Evolutionary conservation across 2,888 invertebrate species (phyloP).

Genomic region (Marasmarcha lunaedactyla): DNA sequence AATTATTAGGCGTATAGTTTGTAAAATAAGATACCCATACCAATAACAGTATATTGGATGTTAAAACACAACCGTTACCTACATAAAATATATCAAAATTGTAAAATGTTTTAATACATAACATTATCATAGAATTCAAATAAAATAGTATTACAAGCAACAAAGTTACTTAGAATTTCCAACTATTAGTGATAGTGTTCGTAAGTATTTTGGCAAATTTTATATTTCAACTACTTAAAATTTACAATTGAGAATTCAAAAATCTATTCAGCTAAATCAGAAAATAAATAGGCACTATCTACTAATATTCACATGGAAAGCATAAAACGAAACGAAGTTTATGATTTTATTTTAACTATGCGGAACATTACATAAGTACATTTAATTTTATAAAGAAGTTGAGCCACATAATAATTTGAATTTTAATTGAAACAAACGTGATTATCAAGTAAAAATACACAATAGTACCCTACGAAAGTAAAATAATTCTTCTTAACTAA

Average conservation of each 20-base stretch:
- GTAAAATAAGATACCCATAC: constrained; percentile 28
- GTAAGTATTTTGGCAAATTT: constrained; percentile 21
- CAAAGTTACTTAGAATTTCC: constrained; percentile 25
- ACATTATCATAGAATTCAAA: constrained; percentile 21
- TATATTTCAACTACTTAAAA: constrained; percentile 31
- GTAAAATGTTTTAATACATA: constrained; percentile 3
- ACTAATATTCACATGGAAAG: constrained; percentile 8
- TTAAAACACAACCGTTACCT: constrained; percentile 43
- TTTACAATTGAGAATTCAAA: not conserved
- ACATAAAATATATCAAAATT: constrained; percentile 42
- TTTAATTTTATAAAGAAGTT: constrained; percentile 36
- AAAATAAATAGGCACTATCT: not conserved
- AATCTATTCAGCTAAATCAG: not conserved
- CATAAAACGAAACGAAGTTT: constrained; percentile 25
- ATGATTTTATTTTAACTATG: constrained; percentile 14
- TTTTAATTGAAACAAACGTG: too few species aligned
- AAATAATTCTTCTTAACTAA: constrained; percentile 24
- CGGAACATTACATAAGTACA: constrained; percentile 38
- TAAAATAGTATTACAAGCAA: constrained; percentile 26
- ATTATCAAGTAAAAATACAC: too few species aligned
- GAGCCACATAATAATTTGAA: constrained; percentile 21
- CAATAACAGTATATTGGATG: constrained; percentile 28
- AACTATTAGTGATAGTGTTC: constrained; percentile 17
- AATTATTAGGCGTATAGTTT: constrained; percentile 22
- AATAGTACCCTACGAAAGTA: too few species aligned